Conservation (phyloP, 2,888 invertebrate species). For the Osmoderma eremita region DNA sequence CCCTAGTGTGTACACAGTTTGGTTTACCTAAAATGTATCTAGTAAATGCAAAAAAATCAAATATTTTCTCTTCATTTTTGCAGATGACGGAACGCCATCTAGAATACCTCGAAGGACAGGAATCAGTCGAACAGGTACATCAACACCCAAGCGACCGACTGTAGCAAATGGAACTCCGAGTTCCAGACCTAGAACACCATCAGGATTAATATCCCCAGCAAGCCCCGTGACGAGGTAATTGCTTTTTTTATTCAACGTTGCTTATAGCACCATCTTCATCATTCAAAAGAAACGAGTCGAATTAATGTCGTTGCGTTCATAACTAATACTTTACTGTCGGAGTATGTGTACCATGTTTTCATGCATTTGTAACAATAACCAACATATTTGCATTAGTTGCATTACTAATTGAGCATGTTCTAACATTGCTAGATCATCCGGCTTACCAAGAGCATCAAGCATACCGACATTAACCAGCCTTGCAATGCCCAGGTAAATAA, state of each 20-base stretch:
- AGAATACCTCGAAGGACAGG: slow-evolving; percentile 82
- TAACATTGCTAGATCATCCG: slow-evolving; percentile 68
- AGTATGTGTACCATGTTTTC: slow-evolving; percentile 1
- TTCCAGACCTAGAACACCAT: slow-evolving; percentile 79
- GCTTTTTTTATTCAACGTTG: not conserved
- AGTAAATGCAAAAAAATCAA: no score
- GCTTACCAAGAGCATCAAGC: slow-evolving; percentile 90
- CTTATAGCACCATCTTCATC: slow-evolving; percentile 1
- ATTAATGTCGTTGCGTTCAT: slow-evolving; percentile 5
- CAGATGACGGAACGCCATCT: slow-evolving; percentile 83
- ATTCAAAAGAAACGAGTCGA: slow-evolving; percentile 31
- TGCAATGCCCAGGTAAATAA: slow-evolving; percentile 78
- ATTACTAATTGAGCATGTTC: slow-evolving; percentile 49
- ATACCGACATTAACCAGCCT: slow-evolving; percentile 85
- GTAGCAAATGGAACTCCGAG: slow-evolving; percentile 64
- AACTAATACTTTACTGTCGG: not conserved
- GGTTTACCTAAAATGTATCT: no score
- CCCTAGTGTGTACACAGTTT: no score
- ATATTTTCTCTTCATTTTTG: slow-evolving; percentile 29
- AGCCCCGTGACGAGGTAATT: slow-evolving; percentile 76
- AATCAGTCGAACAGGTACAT: slow-evolving; percentile 64
- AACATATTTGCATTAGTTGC: slow-evolving; percentile 30
- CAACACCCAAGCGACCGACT: slow-evolving; percentile 71
- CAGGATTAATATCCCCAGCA: slow-evolving; percentile 80
- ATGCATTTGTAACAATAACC: slow-evolving; percentile 9